phyloP scores from a whole-genome alignment of 2,888 invertebrate species.

The Cynaeus angustus region DNA sequence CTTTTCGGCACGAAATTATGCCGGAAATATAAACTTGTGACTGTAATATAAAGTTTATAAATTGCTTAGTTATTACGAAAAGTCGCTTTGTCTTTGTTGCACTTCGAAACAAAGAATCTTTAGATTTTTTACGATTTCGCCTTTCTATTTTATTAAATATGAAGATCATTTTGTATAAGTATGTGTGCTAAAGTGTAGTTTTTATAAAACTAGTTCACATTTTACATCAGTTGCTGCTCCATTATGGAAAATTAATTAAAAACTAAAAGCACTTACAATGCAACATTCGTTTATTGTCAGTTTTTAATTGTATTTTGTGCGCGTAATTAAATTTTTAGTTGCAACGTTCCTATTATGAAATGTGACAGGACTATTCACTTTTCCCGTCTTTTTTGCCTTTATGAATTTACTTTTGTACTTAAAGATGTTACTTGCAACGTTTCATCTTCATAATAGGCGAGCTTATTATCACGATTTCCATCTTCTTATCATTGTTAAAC shows the following conservation, averaged over 20 bases:
- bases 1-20: constrained; percentile 11
- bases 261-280: constrained; percentile 14
- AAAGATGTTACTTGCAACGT: constrained; percentile 10
- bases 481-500: constrained; percentile 37
- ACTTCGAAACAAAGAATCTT: neutral
- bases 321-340: constrained; percentile 14
- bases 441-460: neutral
- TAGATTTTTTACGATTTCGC: neutral
- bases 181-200: too few relatives aligned
- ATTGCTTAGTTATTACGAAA: constrained; percentile 3
- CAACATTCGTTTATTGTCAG: constrained; percentile 16
- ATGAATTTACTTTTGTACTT: constrained; percentile 11
- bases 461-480: constrained; percentile 33
- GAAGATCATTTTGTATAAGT: too few relatives aligned
- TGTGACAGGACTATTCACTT: constrained; percentile 1
- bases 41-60: constrained; percentile 15
- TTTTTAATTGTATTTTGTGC: constrained; percentile 2
- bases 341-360: neutral
- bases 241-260: constrained; percentile 1
- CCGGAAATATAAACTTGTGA: constrained; percentile 13
- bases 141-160: too few relatives aligned
- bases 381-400: constrained; percentile 7
- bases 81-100: neutral
- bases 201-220: neutral
- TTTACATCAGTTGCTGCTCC: neutral